phyloP scores from a whole-genome alignment of 92 coral and sea anemone species.

The Scolanthus callimorphus region DNA sequence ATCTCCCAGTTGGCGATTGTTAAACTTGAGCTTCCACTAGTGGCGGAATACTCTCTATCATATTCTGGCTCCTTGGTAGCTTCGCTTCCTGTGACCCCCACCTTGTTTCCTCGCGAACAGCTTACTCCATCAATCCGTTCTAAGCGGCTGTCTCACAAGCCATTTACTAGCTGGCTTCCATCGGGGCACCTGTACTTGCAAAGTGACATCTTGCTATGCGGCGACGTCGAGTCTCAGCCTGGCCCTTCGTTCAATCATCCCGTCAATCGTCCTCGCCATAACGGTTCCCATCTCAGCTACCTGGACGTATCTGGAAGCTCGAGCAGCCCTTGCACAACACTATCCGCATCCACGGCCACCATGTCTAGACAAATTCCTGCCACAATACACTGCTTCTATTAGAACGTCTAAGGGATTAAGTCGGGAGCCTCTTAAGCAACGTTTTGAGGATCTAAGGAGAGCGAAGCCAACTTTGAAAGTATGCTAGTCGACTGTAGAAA shows the following conservation, averaged over 20 bases:
- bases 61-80: neutral
- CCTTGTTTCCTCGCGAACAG: neutral
- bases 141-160: conserved; percentile 1
- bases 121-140: neutral
- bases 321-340: neutral
- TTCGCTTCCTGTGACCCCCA: neutral
- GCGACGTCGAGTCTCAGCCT: conserved; percentile 9
- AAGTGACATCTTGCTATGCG: neutral
- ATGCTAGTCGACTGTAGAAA: too few species aligned
- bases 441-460: too few species aligned
- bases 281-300: neutral
- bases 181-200: conserved; percentile 8
- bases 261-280: neutral
- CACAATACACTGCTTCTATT: conserved; percentile 18
- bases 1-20: neutral
- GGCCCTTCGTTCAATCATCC: conserved; percentile 1
- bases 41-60: neutral
- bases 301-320: neutral
- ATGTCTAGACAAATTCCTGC: neutral
- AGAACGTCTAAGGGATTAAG: conserved; percentile 28
- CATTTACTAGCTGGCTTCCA: conserved; percentile 9
- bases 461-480: too few species aligned
- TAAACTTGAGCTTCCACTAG: neutral
- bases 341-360: neutral
- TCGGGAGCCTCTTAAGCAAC: too few species aligned